phyloP scores from a whole-genome alignment of 1,140 invertebrate species.

The Drosophila fuyamai region DNA sequence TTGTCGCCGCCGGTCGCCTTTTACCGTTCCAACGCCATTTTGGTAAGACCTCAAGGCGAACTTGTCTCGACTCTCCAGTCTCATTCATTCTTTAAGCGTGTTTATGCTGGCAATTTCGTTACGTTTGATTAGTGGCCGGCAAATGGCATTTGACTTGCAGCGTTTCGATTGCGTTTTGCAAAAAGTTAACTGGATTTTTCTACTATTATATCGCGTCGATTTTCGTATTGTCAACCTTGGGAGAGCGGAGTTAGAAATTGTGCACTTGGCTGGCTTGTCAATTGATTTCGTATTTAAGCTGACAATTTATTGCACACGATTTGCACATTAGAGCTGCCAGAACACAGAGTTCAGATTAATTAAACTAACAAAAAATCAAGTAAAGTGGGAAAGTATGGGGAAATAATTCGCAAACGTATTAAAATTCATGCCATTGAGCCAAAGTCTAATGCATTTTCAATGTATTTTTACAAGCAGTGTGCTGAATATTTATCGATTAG shows the following conservation, averaged over 20 bases:
- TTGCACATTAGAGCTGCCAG: constrained; percentile 60
- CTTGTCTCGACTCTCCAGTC: constrained; percentile 57
- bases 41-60: constrained; percentile 78
- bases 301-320: constrained; percentile 79
- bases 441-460: constrained; percentile 80
- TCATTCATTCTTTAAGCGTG: constrained; percentile 73
- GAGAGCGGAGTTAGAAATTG: constrained; percentile 64
- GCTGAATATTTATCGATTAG: constrained; percentile 78
- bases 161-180: constrained; percentile 67
- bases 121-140: constrained; percentile 80
- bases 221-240: constrained; percentile 68
- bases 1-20: constrained; percentile 21
- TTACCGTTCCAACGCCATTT: constrained; percentile 81
- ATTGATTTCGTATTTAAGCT: constrained; percentile 48
- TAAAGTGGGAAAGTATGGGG: constrained; percentile 15
- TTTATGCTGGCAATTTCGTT: constrained; percentile 78
- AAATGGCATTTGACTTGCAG: constrained; percentile 77
- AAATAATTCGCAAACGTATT: constrained; percentile 39
- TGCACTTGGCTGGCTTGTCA: constrained; percentile 73
- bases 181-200: constrained; percentile 71
- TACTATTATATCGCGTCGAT: constrained; percentile 28
- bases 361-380: constrained; percentile 30
- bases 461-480: constrained; percentile 74
- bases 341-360: constrained; percentile 61
- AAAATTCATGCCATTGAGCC: constrained; percentile 67